Base-by-base conservation (phyloP, 2,888 invertebrate species). In the Arctia plantaginis region DNA sequence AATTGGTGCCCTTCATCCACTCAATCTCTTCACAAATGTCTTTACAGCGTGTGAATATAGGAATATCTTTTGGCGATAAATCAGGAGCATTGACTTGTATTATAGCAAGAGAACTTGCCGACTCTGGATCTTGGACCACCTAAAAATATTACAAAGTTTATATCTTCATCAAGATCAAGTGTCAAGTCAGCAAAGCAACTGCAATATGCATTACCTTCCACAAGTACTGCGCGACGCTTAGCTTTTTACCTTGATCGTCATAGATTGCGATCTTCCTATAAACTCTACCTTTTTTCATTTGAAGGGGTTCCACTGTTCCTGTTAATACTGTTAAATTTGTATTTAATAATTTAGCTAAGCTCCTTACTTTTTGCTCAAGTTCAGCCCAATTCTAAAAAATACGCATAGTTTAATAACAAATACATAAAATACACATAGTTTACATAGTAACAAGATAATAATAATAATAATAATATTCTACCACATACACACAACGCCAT, bases 71-170 rank as follows among this genome's bases (percentile, higher is more conserved):
- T 12, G 64, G 10, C 0, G 73, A 78, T 59, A 93, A 71, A 23
- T 90, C 88, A 0, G 93, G 93, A 41, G 90, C 80, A 73, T 93
- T 93, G 1, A 93, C 76, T 77, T 93, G 92, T 13, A 94, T 81
- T 20, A 94, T 89, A 0, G 90, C 93, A 0, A 94, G 67, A 0
- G 92, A 90, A 12, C 87, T 73, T 4, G 71, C 44, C 0, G 85
- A 81, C 20, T 15, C 55, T 3, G 81, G 83, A 72, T 91, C 87
- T 86, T 90, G 88, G 2, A 94, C 82, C 15, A 93, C 89, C 93
- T 94, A 82, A 47, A 69, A 68, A 69, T 41, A 20, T 70, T 35
- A 41, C 0, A 35, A 6, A 20, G 18, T 18, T 59, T 59, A 62
- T 18, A 18, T 27, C 12, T 30, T 18, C 30, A 30, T 30, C 30